A percentile compares a stretch with the other conserved stretches of the same genome.
Conservation (phyloP, 92 coral and sea anemone species). For the Phenganax stokvisi region DNA sequence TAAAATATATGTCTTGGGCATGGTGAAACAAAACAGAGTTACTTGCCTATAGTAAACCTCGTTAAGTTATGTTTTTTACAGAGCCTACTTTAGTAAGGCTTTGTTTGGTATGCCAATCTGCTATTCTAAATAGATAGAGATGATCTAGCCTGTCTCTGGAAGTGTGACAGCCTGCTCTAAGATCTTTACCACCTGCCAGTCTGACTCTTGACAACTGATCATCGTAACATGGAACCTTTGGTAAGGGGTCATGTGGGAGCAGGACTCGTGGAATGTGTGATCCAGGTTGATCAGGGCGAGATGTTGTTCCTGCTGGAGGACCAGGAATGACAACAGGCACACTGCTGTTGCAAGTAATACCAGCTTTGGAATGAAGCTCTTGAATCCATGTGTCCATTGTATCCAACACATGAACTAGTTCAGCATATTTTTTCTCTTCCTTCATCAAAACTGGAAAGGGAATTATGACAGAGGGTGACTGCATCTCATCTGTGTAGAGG, state of each 20-base stretch:
- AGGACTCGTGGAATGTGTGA: conserved; percentile 19
- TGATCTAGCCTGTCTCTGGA: conserved; percentile 21
- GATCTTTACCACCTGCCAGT: conserved; percentile 27
- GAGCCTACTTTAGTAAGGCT: conserved; percentile 17
- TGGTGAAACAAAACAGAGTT: no score
- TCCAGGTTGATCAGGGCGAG: conserved; percentile 29
- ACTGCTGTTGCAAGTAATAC: conserved; percentile 2
- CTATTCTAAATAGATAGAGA: conserved; percentile 24
- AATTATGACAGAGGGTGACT: conserved; percentile 19
- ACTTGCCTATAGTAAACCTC: no score
- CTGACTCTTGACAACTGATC: conserved; percentile 28
- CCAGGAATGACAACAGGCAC: conserved; percentile 29
- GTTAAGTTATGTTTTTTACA: not conserved
- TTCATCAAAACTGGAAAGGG: conserved; percentile 22
- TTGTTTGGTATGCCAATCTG: conserved; percentile 28
- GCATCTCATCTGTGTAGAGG: conserved; percentile 13
- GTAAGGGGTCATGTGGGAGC: conserved; percentile 13
- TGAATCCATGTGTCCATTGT: conserved; percentile 27
- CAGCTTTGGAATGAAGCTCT: conserved; percentile 25
- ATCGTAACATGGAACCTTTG: conserved; percentile 31
- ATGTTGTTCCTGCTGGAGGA: conserved; percentile 27
- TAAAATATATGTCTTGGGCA: not conserved
- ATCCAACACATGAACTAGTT: conserved; percentile 23
- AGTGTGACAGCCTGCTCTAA: conserved; percentile 22
- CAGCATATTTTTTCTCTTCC: conserved; percentile 21